These are phyloP conservation scores for Nomada goodeniana DNA, from an alignment of 2,888 invertebrate genomes.

Conservation along the genomic window DNA sequence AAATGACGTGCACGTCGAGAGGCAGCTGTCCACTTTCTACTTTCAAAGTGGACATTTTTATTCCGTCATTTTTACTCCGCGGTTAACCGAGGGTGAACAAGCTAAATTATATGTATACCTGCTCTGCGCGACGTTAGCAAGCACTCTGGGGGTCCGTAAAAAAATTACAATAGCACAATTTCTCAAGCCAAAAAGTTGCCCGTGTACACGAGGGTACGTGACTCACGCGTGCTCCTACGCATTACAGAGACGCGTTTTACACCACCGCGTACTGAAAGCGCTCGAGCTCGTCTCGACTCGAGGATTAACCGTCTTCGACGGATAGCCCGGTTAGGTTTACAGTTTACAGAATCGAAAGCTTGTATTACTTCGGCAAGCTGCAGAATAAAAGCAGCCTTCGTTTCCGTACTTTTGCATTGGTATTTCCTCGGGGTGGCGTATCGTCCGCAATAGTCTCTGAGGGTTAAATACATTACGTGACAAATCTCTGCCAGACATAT, in stretches of 20 bases:
- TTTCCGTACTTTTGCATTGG: too few species aligned
- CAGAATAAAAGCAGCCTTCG: too few species aligned
- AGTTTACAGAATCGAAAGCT: conserved; percentile 47
- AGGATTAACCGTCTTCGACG: conserved; percentile 46
- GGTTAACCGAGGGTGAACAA: neutral
- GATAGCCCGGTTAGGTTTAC: conserved; percentile 50
- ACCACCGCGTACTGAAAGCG: conserved; percentile 22
- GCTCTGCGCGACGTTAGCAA: neutral
- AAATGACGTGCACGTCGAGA: neutral
- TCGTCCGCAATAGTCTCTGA: too few species aligned
- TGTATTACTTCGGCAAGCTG: conserved; percentile 34
- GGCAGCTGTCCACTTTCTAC: neutral
- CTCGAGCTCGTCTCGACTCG: conserved; percentile 14
- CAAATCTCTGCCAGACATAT: too few species aligned
- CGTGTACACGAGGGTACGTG: conserved; percentile 55
- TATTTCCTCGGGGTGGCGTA: too few species aligned
- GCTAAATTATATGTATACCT: neutral
- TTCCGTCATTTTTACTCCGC: neutral
- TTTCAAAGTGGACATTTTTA: too few species aligned
- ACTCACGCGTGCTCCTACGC: conserved; percentile 48
- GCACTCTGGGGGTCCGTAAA: neutral
- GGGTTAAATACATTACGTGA: too few species aligned
- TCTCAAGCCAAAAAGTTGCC: conserved; percentile 55
- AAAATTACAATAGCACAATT: conserved; percentile 58
- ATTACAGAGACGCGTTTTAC: conserved; percentile 58